Base-by-base conservation (phyloP, 2,888 invertebrate genomes). In the Aphodius sticticus region DNA sequence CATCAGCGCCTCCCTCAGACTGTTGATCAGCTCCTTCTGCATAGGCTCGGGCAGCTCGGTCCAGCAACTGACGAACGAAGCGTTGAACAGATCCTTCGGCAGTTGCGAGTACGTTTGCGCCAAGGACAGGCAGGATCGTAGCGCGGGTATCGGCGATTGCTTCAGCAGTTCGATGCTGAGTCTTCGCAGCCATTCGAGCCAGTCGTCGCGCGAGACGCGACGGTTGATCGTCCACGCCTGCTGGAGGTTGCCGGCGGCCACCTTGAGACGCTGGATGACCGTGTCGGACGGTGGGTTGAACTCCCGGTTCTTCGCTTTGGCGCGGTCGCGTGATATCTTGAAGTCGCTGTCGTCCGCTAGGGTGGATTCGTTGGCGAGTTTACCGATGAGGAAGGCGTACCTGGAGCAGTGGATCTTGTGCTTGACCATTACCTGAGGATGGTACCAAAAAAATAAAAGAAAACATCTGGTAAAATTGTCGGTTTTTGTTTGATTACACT, bases 31-130 rank as follows among this genome's bases (percentile, higher is more conserved):
- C 86, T 98, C 97, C 70, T 94, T 92, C 82, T 97, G 96, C 79
- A 96, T 94, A 0, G 92, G 91, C 69, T 94, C 93, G 78, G 94
- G 95, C 36, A 99, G 90, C 89, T 99, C 99, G 0, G 98, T 97
- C 99, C 99, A 99, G 87, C 99, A 99, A 0, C 99, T 99, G 7
- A 99, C 98, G 89, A 99, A 99, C 0, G 99, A 99, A 0, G 99
- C 99, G 89, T 99, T 99, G 89, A 99, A 99, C 37, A 99, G 90
- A 87, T 99, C 99, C 76, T 98, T 93, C 0, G 99, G 94, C n/a
- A 99, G 91, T 86, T 98, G 98, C 0, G 97, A 96, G 89, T 99
- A 98, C 37, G 96, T 96, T 89, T 99, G 98, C 0, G 98, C 97
- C 16, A 99, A 89, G 0, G 96, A 95, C 86, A 96, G 94, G 86